These are phyloP conservation scores for Cygnus atratus DNA, from an alignment of 2,113 vertebrate species.

Conservation along the genomic window DNA sequence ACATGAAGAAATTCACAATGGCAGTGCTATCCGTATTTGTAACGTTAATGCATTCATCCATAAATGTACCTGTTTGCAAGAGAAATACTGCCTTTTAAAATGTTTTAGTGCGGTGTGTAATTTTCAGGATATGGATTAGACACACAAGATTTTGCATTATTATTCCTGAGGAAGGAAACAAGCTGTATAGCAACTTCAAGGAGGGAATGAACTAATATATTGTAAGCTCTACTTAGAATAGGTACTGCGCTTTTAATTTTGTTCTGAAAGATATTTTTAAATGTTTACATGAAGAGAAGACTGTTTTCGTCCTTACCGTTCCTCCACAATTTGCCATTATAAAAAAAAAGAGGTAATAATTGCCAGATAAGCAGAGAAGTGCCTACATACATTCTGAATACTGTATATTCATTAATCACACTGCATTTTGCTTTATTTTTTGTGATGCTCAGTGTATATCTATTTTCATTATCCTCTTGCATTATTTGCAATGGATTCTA, in stretches of 20 bases:
- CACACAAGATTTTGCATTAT: neutral
- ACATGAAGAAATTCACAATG: constrained; percentile 22
- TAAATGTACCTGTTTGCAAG: neutral
- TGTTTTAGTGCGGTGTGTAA: neutral
- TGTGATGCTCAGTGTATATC: neutral
- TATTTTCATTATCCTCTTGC: constrained; percentile 28
- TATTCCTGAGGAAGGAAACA: constrained; percentile 5
- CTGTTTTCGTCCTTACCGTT: neutral
- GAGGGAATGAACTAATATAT: neutral
- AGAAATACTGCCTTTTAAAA: constrained; percentile 11
- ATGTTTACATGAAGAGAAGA: neutral
- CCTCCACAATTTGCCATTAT: neutral
- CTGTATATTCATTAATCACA: constrained; percentile 16
- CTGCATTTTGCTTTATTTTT: neutral
- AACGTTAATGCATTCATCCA: neutral
- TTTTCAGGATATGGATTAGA: neutral
- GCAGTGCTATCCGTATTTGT: neutral
- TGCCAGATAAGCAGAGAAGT: neutral
- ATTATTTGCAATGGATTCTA: constrained; percentile 1
- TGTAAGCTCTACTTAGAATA: neutral
- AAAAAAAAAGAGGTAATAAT: neutral
- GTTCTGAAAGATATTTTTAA: neutral
- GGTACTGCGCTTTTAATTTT: neutral
- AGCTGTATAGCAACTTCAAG: neutral
- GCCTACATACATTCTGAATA: neutral